Base-by-base conservation (phyloP, 2,797 vertebrate species). In the Astyanax mexicanus region DNA sequence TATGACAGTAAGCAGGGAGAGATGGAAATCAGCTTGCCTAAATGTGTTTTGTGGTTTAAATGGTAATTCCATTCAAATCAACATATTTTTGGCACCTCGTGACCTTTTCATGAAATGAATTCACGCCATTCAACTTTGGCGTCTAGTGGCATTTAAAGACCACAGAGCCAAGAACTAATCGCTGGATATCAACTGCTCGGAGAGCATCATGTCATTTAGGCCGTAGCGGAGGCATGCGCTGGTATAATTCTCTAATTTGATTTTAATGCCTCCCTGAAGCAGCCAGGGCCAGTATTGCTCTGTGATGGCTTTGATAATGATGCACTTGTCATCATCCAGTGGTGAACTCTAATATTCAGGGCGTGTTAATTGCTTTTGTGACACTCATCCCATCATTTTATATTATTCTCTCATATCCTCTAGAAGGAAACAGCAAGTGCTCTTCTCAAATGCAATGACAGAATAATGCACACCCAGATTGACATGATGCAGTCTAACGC, bases 231-330 rank as follows among this genome's bases (percentile, higher is more conserved):
- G 86, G 86, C 90, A 75, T 82, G 86, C 81, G 86, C 88, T 88
- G 88, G 87, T 90, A 87, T 88, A 86, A 92, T 79, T 67, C 70
- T 90, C 88, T 93, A 93, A 94, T 94, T 91, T 87, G 91, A 93
- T 94, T 94, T 93, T 94, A 94, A 94, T 94, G 92, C 84, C 83
- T 88, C 90, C 92, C 89, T 85, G 87, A 91, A 89, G 88, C 87
- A 88, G 88, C 91, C 89, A 87, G 86, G 87, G 87, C 88, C 91
- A 89, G 90, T 91, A 91, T 92, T 89, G 89, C 89, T 87, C 88
- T 92, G 90, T 80, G 71, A 86, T 82, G 83, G 69, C 77, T 81
- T 77, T 82, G 80, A 87, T 93, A 93, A 94, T 93, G 92, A 93
- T 92, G 89, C 92, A 85, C 89, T 91, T 92, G 92, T 90, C 90